phyloP scores from a whole-genome alignment of 1,140 invertebrate species.

The Cotesia chilonis region DNA sequence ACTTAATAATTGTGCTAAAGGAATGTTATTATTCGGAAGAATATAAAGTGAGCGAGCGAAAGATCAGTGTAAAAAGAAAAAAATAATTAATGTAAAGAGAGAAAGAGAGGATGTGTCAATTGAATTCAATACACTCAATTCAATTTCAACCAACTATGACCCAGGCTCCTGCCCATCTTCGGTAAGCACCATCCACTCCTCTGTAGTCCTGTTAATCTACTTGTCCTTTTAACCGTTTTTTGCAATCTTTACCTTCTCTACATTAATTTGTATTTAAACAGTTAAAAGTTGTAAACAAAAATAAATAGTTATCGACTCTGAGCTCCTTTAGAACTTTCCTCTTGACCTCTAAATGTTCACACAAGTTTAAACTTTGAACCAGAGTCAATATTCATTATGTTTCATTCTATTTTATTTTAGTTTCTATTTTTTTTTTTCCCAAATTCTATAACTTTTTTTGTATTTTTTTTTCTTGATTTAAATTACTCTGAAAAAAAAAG shows the following conservation, averaged over 20 bases:
- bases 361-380: constrained; percentile 34
- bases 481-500: no score
- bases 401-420: constrained; percentile 13
- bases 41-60: constrained; percentile 52
- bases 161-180: constrained; percentile 66
- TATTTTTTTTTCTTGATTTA: no score
- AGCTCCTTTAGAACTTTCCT: neutral
- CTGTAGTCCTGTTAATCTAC: constrained; percentile 65
- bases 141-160: constrained; percentile 61
- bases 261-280: neutral
- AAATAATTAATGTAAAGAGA: constrained; percentile 40
- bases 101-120: constrained; percentile 65
- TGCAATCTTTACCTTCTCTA: constrained; percentile 30
- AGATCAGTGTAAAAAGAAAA: constrained; percentile 24
- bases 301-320: neutral
- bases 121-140: no score
- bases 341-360: constrained; percentile 19
- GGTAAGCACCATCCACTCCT: constrained; percentile 67
- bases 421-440: no score
- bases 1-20: constrained; percentile 6
- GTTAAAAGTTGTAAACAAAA: no score
- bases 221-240: constrained; percentile 61
- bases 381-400: constrained; percentile 10
- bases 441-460: no score
- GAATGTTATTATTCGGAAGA: constrained; percentile 26